Base-by-base conservation (phyloP, 2,113 vertebrate genomes). In the Calypte anna region DNA sequence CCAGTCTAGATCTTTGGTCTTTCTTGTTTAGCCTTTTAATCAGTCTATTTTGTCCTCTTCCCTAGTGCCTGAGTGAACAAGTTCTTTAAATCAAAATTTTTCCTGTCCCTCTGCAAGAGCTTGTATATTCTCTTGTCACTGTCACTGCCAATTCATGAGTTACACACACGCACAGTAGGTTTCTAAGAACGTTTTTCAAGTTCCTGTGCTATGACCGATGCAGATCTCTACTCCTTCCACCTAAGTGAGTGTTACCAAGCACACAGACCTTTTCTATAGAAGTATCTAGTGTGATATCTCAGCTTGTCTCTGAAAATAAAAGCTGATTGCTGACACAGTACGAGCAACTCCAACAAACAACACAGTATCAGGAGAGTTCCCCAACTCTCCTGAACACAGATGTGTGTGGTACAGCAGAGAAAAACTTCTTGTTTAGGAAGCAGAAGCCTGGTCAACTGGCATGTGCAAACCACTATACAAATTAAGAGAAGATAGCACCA, bases 201-300 rank as follows among this genome's bases (percentile, higher is more conserved):
- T 20, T 33, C 9, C 15, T 3, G 72, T 84, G 11, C 33, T 31
- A 16, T 8, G 2, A 36, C 23, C n/a, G 55, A 0, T n/a, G 30
- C 20, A 86, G 25, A 55, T 24, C 16, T 72, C 69, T 87, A 7
- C 33, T 87, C 62, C 44, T 10, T 87, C 36, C 21, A 13, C 36
- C 23, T 61, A 43, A 14, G 7, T 5, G 48, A 14, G 7, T 5
- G 3, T 53, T 50, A 54, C 4, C 18, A 78, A 58, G 31, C 2
- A 2, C 63, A 72, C 16, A 61, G 54, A 50, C 3, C n/a, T 12
- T 25, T 86, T 55, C 55, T 36, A 6, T 15, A 46, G 48, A 25
- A 9, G 68, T 14, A 33, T 5, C 33, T 36, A 43, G 8, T 22
- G 23, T 53, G 58, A 64, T 23, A 51, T 12, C n/a, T 10, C 23